Percentiles rank a stretch among this genome's conserved stretches.
These are phyloP conservation scores for Sylvilagus bachmani DNA, from an alignment of 2,113 vertebrate species.

Conservation along the genomic window DNA sequence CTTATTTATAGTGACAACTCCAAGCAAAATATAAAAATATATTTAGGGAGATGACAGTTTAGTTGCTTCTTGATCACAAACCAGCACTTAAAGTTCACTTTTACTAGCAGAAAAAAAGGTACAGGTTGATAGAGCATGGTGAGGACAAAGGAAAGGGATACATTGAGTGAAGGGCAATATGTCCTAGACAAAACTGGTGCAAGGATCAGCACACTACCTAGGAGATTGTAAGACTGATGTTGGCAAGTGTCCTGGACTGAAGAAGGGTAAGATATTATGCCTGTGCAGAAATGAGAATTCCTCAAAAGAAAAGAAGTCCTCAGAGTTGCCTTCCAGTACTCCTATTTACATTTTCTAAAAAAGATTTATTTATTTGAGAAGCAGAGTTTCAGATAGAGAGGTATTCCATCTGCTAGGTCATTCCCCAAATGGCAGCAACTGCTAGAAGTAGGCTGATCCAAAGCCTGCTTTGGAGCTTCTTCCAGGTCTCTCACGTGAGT, in stretches of 20 bases:
- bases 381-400: no score
- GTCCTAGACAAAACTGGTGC: neutral
- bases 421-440: no score
- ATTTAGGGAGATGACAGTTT: slow-evolving; percentile 81
- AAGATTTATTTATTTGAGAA: no score
- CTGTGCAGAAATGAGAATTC: slow-evolving; percentile 14
- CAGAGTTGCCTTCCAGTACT: neutral
- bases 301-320: neutral
- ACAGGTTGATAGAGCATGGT: neutral
- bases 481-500: no score
- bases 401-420: no score
- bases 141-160: slow-evolving; percentile 46
- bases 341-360: neutral
- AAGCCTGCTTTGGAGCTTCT: no score
- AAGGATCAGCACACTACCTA: neutral
- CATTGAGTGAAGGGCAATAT: neutral
- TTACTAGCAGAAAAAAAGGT: slow-evolving; percentile 49
- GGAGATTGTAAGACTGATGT: slow-evolving; percentile 47
- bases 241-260: neutral
- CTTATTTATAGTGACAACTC: slow-evolving; percentile 83
- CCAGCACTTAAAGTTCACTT: slow-evolving; percentile 72
- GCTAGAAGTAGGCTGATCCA: no score
- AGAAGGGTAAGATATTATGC: neutral
- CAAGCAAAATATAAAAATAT: slow-evolving; percentile 86
- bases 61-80: slow-evolving; percentile 81